Base-by-base conservation (phyloP, 2,888 invertebrate genomes). In the Tetropium fuscum region DNA sequence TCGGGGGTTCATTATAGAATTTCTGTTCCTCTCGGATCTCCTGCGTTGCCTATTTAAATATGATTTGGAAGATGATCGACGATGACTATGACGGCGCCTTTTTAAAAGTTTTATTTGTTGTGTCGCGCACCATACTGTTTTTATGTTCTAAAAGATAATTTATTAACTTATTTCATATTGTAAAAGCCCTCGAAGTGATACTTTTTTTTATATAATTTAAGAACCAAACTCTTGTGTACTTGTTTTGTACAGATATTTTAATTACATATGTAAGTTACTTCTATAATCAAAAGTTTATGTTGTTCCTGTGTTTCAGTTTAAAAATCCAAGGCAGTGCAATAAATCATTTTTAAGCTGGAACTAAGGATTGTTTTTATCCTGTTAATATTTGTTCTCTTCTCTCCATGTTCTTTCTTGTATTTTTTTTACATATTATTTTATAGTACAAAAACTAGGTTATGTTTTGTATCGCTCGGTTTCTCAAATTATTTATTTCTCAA, bases 211-310 rank as follows among this genome's bases (percentile, higher is more conserved):
- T 63, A 53, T 64, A 58, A 73, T 66, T 73, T 76, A 78, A 75
- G 78, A 74, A 70, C 72, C 72, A 78, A 78, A 74, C 68, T 70
- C 63, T n/a, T 64, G 57, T 59, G 70, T 71, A 74, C 68, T 76
- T 76, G 74, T 77, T 76, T 75, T 78, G 75, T 78, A 74, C 71
- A 76, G 73, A 70, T 72, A 66, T 74, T 74, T 71, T 74, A 71
- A 70, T 69, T 67, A 55, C 59, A 48, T 63, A 56, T 54, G 55
- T 62, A 64, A 54, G 44, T 53, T 68, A 63, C 53, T 63, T 41
- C 53, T 60, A 48, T 59, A 57, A 54, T 64, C 45, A 53, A 63
- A 58, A 66, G 59, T 53, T 48, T 53, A 48, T 57, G 44, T 53
- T 47, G 41, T 54, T 49, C n/a, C 41, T 47, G 45, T 41, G 65